These are phyloP conservation scores for Invenusta paracnida DNA, from an alignment of 2,888 invertebrate species.

Conservation along the genomic window DNA sequence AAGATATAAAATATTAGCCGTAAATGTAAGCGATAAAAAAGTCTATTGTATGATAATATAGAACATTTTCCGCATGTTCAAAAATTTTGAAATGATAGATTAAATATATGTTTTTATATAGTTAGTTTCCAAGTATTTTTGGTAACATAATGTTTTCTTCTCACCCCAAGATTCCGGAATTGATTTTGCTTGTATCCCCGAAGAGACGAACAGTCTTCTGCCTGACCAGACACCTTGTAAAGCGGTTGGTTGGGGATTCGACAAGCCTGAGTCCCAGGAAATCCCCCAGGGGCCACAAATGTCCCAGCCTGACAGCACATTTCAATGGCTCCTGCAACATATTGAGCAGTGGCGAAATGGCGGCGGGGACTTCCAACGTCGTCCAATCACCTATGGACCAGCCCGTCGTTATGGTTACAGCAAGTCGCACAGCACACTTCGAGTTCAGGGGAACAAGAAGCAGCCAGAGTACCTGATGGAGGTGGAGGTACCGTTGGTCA, in stretches of 20 bases:
- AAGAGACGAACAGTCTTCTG: neutral
- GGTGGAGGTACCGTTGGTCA: conserved; percentile 27
- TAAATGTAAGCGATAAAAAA: too few relatives aligned
- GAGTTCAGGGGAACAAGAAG: neutral
- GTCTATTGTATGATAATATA: too few relatives aligned
- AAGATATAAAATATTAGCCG: too few relatives aligned
- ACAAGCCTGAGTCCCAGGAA: too few relatives aligned
- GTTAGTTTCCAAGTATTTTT: too few relatives aligned
- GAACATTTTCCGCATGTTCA: too few relatives aligned
- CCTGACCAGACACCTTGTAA: neutral
- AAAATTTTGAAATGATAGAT: too few relatives aligned
- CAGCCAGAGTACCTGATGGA: neutral
- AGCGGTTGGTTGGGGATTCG: conserved; percentile 10
- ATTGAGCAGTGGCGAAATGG: neutral
- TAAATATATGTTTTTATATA: too few relatives aligned
- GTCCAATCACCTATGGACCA: too few relatives aligned
- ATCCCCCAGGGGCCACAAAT: neutral
- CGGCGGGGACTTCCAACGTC: too few relatives aligned
- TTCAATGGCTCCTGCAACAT: neutral
- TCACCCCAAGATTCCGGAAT: neutral
- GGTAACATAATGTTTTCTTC: neutral
- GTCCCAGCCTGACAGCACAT: neutral
- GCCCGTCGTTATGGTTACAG: neutral
- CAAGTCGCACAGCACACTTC: neutral
- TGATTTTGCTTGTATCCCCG: neutral